phyloP scores from a whole-genome alignment of 64 coral and sea anemone genomes.

The Porites australiensis region DNA sequence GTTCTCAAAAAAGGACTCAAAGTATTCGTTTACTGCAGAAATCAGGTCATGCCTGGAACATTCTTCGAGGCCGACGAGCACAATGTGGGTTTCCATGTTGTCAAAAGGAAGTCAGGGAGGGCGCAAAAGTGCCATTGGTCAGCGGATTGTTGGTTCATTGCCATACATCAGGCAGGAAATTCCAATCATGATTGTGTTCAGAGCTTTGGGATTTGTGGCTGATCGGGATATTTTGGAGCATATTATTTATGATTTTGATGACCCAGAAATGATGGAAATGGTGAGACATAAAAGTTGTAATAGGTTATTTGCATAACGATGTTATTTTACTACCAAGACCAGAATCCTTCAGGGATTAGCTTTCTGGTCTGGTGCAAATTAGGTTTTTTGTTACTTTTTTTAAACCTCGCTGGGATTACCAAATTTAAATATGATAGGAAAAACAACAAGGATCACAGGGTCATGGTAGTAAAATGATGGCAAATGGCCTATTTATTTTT shows the following conservation, averaged over 20 bases:
- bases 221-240: constrained; percentile 98
- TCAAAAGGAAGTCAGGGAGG: constrained; percentile 96
- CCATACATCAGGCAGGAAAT: constrained; percentile 99
- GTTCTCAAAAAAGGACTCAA: constrained; percentile 98
- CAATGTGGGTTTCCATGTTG: constrained; percentile 99
- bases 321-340: too few relatives aligned
- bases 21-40: constrained; percentile 98
- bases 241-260: constrained; percentile 99
- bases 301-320: too few relatives aligned
- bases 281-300: constrained; percentile 32
- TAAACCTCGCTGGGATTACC: too few relatives aligned
- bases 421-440: too few relatives aligned
- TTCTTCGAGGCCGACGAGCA: constrained; percentile 95
- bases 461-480: too few relatives aligned
- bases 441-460: too few relatives aligned
- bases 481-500: too few relatives aligned
- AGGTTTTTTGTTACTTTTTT: too few relatives aligned
- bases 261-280: constrained; percentile 99
- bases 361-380: too few relatives aligned
- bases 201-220: constrained; percentile 99
- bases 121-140: constrained; percentile 95
- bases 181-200: constrained; percentile 99
- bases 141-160: constrained; percentile 94
- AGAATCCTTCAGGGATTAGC: too few relatives aligned
- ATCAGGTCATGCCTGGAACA: constrained; percentile 97